Percentiles rank a stretch among this genome's conserved stretches.
Evolutionary conservation across 1,140 invertebrate species (phyloP).

Genomic region (Drosophila teissieri): DNA sequence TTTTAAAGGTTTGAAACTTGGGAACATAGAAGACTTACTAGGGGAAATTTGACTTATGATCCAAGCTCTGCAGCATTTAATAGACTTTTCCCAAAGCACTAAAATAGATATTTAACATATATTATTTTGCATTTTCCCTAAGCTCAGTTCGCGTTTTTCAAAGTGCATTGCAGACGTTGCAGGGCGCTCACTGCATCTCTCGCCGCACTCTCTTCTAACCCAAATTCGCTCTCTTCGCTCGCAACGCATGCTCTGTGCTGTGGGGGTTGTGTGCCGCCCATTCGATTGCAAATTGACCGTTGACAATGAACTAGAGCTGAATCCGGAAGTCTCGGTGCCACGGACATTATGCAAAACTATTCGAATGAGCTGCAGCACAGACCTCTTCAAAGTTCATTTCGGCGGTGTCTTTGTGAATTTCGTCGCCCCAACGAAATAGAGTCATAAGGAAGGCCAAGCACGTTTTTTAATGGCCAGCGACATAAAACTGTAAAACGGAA

Average conservation of each 20-base stretch:
- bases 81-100: background rate
- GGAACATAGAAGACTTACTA: no score
- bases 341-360: conserved; percentile 66
- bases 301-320: conserved; percentile 74
- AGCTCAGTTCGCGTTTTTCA: background rate
- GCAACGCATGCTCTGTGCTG: conserved; percentile 49
- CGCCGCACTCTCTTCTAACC: conserved; percentile 24
- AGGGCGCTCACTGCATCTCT: conserved; percentile 27
- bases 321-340: conserved; percentile 64
- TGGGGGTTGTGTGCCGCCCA: conserved; percentile 10
- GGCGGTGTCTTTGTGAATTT: conserved; percentile 18
- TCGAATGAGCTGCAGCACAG: conserved; percentile 7
- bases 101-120: background rate
- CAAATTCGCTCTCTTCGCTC: conserved; percentile 5
- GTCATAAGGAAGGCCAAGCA: conserved; percentile 57
- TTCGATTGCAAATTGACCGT: conserved; percentile 58
- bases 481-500: conserved; percentile 52
- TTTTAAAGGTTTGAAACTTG: no score
- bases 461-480: conserved; percentile 62
- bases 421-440: conserved; percentile 24
- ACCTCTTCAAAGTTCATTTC: conserved; percentile 4
- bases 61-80: background rate
- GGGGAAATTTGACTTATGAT: no score
- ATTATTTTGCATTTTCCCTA: background rate
- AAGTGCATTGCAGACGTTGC: conserved; percentile 37